Conservation (phyloP, 1,140 invertebrate species). For the Saccostrea echinata region DNA sequence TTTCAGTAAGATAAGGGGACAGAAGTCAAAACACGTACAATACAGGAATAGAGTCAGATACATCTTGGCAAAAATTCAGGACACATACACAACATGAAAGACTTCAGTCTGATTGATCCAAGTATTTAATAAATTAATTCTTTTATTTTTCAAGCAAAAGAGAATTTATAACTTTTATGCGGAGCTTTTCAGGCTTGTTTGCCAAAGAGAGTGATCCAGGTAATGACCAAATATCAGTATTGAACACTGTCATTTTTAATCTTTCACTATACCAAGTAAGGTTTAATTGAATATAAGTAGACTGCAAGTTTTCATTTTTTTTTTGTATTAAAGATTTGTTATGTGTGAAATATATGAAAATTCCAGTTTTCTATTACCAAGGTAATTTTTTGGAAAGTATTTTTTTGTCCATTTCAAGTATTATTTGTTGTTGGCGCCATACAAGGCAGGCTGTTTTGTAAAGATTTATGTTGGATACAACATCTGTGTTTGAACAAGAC, state of each 20-base stretch:
- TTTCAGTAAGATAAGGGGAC: background rate
- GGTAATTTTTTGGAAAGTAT: background rate
- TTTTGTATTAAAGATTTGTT: no score
- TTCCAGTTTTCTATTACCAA: background rate
- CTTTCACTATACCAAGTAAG: no score
- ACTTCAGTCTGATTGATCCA: background rate
- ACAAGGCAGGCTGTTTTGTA: background rate
- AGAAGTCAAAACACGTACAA: background rate
- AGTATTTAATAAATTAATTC: slow-evolving; percentile 9
- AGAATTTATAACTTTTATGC: slow-evolving; percentile 22
- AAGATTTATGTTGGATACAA: background rate
- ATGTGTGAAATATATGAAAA: no score
- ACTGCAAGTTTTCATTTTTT: background rate
- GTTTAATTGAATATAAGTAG: no score
- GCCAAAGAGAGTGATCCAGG: slow-evolving; percentile 7
- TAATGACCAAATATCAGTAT: background rate
- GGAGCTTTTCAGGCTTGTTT: background rate
- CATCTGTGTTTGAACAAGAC: background rate
- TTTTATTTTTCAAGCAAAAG: background rate
- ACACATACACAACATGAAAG: background rate
- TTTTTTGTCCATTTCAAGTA: no score
- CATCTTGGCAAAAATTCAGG: background rate
- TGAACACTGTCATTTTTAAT: background rate
- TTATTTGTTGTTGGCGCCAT: no score
- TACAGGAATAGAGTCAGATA: background rate